Evolutionary conservation across 1,140 invertebrate species (phyloP).

Genomic region (Zaprionus ornatus): DNA sequence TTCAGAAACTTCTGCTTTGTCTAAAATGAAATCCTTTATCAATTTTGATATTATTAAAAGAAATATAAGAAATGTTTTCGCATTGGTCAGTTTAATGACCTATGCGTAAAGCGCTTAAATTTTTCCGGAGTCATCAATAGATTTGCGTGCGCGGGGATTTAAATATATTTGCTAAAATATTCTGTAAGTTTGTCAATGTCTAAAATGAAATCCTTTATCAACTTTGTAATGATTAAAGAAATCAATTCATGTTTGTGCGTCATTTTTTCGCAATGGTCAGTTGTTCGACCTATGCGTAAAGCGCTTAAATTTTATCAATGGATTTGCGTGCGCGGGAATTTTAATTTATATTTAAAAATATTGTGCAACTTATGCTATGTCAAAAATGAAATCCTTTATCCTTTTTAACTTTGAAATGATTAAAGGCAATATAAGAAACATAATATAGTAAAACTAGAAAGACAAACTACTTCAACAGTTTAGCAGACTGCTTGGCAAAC

Average conservation of each 20-base stretch:
- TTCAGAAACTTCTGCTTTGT: too few relatives aligned
- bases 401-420: not conserved
- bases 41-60: too few relatives aligned
- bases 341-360: too few relatives aligned
- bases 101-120: constrained; percentile 23
- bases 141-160: not conserved
- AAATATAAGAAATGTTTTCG: too few relatives aligned
- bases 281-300: too few relatives aligned
- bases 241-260: constrained; percentile 21
- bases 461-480: not conserved
- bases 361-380: too few relatives aligned
- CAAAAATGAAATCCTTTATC: not conserved
- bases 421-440: not conserved
- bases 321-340: not conserved
- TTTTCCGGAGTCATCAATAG: constrained; percentile 2
- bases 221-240: too few relatives aligned
- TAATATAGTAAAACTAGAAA: not conserved
- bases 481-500: not conserved
- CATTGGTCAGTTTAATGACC: constrained; percentile 31
- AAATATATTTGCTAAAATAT: too few relatives aligned
- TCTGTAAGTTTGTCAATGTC: too few relatives aligned
- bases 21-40: too few relatives aligned
- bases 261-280: constrained; percentile 26
- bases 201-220: too few relatives aligned
- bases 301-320: constrained; percentile 26